Evolutionary conservation across 2,113 vertebrate species (phyloP), one percentile per base, ranked within the genome.

Genomic region (Etheostoma cragini): DNA sequence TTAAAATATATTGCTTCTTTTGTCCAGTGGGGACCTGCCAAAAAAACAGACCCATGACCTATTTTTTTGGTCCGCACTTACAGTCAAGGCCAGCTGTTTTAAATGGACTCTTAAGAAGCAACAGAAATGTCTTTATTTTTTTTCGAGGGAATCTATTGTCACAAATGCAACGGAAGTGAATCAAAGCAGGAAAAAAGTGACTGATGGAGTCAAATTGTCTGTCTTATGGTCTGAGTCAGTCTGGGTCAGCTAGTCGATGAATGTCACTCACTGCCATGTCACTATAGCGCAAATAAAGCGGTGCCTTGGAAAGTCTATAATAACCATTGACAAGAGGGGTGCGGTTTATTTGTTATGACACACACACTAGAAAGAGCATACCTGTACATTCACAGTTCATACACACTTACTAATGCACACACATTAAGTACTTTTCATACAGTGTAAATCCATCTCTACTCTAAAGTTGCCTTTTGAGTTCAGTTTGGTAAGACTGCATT

Each of bases 201-300:
- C 21, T 54, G 82, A 74, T 75, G n/a, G 63, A 83, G 75, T 85
- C 66, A 84, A 72, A 91, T 69, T 69, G 62, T 83, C 46, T 35
- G 58, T 78, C 71, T 76, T 60, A 42, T 70, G 71, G 70, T 76
- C 50, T 50, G 62, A 84, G 66, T 87, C 79, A 73, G 50, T 82
- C 52, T 62, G 72, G 89, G 88, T 90, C 90, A 83, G 79, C 82
- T 57, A 42, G 85, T 90, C 80, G 69, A 90, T 88, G 77, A 72
- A 80, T 85, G 90, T 88, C 92, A 85, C 87, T 93, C 90, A 84
- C 64, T 56, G 72, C 79, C 83, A 78, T 83, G 82, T 90, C 86
- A 88, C 65, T 46, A 58, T 24, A 68, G 73, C 86, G 85, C 87
- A 89, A 89, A 88, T 88, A 81, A 87, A 88, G 72, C 52, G 45